Evolutionary conservation across 2,888 invertebrate genomes (phyloP).

Genomic region (Pseudoips prasinana): DNA sequence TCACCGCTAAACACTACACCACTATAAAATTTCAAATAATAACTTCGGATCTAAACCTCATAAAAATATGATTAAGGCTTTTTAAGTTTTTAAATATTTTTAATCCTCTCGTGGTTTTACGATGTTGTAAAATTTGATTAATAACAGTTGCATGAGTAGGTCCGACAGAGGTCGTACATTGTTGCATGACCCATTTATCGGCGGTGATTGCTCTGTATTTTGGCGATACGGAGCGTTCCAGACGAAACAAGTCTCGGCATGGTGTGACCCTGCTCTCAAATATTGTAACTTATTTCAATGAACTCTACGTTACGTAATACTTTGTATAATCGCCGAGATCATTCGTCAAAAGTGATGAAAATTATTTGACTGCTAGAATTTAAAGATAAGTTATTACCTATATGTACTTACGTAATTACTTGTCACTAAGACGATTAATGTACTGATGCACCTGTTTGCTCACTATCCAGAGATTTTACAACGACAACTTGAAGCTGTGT

Average conservation of each 20-base stretch:
- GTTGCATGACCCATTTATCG: conserved; percentile 74
- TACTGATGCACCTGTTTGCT: too few species aligned
- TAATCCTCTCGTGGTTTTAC: conserved; percentile 76
- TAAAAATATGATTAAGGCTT: conserved; percentile 77
- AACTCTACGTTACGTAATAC: conserved; percentile 17
- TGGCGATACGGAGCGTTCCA: conserved; percentile 54
- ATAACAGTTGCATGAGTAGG: conserved; percentile 61
- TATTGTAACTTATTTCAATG: conserved; percentile 41
- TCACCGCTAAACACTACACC: conserved; percentile 59
- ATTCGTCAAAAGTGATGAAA: conserved; percentile 7
- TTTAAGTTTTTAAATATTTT: conserved; percentile 65
- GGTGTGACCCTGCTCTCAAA: conserved; percentile 23
- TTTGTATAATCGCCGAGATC: conserved; percentile 3
- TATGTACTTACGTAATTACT: conserved; percentile 15
- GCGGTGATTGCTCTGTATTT: conserved; percentile 56
- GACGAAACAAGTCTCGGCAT: conserved; percentile 62
- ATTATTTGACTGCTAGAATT: conserved; percentile 8
- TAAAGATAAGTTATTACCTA: conserved; percentile 14
- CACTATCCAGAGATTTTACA: too few species aligned
- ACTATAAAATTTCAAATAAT: conserved; percentile 68
- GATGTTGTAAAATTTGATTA: conserved; percentile 77
- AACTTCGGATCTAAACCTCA: conserved; percentile 76
- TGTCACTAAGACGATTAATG: conserved; percentile 15
- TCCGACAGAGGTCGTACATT: conserved; percentile 61
- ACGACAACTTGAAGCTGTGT: too few species aligned